phyloP scores from a whole-genome alignment of 2,797 vertebrate species.

The Enteromius fasciolatus region DNA sequence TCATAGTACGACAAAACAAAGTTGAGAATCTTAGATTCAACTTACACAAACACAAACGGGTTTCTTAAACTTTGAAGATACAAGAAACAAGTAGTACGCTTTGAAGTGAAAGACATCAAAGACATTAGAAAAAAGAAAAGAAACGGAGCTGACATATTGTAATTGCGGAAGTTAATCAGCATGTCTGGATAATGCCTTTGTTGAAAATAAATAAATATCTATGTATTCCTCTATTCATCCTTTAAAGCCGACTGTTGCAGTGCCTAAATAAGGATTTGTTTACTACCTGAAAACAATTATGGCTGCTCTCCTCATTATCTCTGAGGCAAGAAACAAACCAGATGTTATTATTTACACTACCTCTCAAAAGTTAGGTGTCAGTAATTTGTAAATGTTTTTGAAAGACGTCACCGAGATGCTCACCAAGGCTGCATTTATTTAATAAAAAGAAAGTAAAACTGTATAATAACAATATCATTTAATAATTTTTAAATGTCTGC shows the following conservation, averaged over 20 bases:
- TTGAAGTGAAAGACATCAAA: constrained; percentile 18
- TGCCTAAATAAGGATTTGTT: constrained; percentile 11
- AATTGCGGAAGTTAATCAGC: constrained; percentile 1
- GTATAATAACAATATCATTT: too few species aligned
- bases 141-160: not conserved
- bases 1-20: constrained; percentile 1
- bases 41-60: not conserved
- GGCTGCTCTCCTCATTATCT: not conserved
- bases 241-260: not conserved
- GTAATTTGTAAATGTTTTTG: not conserved
- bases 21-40: not conserved
- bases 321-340: not conserved
- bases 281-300: constrained; percentile 7
- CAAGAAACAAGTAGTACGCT: not conserved
- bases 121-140: not conserved
- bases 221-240: not conserved
- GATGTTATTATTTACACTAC: not conserved
- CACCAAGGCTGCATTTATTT: not conserved
- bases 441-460: too few species aligned
- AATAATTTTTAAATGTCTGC: too few species aligned
- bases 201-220: constrained; percentile 24
- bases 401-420: not conserved
- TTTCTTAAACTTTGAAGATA: constrained; percentile 13
- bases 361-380: not conserved
- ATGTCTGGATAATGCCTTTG: constrained; percentile 7